phyloP scores from a whole-genome alignment of 2,797 vertebrate species.

The Poecilia gillii region DNA sequence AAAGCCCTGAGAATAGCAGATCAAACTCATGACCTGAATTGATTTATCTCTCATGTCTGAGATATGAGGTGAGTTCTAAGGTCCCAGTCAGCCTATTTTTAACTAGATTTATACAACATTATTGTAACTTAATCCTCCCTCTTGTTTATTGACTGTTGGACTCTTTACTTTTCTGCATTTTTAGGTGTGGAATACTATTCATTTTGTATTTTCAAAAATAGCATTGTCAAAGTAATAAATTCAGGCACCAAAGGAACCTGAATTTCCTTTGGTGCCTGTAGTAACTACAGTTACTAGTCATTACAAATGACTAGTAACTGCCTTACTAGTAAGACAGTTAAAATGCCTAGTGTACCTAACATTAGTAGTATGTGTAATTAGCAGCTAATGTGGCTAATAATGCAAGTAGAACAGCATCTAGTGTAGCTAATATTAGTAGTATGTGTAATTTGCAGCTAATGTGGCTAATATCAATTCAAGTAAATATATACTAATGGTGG shows the following conservation, averaged over 20 bases:
- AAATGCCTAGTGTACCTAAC: too few relatives aligned
- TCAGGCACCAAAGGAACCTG: background rate
- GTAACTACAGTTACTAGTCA: too few relatives aligned
- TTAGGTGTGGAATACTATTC: background rate
- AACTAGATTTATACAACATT: background rate
- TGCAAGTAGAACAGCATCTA: too few relatives aligned
- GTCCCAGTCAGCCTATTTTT: background rate
- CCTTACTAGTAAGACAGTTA: too few relatives aligned
- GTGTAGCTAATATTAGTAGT: too few relatives aligned
- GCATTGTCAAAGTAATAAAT: background rate
- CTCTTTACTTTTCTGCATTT: background rate
- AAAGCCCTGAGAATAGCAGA: constrained; percentile 15
- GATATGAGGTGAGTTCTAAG: background rate
- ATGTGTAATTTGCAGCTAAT: background rate
- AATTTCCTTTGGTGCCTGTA: too few relatives aligned
- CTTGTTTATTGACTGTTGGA: background rate
- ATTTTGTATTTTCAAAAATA: background rate
- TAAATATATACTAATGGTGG: background rate
- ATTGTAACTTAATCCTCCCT: background rate
- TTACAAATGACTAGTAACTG: too few relatives aligned
- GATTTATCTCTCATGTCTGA: constrained; percentile 10
- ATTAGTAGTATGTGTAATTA: background rate
- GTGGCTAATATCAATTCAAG: background rate
- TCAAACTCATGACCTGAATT: constrained; percentile 38
- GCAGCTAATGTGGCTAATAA: background rate